These are phyloP conservation scores for Aporrectodea caliginosa DNA, from an alignment of 1,140 invertebrate genomes.

Conservation along the genomic window DNA sequence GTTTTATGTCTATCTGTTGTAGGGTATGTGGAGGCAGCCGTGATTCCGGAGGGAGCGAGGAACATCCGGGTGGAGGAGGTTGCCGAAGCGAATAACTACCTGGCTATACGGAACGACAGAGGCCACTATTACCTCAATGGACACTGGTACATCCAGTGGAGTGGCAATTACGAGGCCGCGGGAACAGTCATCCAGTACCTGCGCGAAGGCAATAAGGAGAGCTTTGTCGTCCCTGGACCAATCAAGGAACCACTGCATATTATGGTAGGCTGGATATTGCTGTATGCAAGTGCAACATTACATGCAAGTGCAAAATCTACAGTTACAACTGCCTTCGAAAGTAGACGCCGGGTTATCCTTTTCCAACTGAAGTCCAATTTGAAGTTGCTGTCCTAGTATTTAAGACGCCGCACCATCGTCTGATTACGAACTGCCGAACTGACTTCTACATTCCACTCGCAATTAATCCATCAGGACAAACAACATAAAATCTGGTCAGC, in stretches of 20 bases:
- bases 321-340: too few relatives aligned
- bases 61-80: slow-evolving; percentile 81
- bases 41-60: slow-evolving; percentile 73
- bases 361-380: too few relatives aligned
- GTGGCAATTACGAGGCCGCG: slow-evolving; percentile 77
- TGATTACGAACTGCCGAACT: too few relatives aligned
- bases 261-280: slow-evolving; percentile 65
- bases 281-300: background rate
- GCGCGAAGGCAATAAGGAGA: slow-evolving; percentile 74
- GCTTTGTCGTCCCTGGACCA: slow-evolving; percentile 74
- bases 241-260: slow-evolving; percentile 76
- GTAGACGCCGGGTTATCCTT: too few relatives aligned
- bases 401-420: too few relatives aligned
- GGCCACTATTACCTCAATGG: slow-evolving; percentile 77
- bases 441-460: too few relatives aligned
- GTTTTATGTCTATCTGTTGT: too few relatives aligned
- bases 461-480: too few relatives aligned
- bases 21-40: slow-evolving; percentile 65
- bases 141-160: slow-evolving; percentile 75
- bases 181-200: slow-evolving; percentile 76
- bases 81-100: slow-evolving; percentile 74
- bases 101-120: slow-evolving; percentile 69
- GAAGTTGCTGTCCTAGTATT: too few relatives aligned
- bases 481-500: too few relatives aligned
- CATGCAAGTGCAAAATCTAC: too few relatives aligned